Base-by-base conservation (phyloP, 2,888 invertebrate species). In the Ormyrus rosae region DNA sequence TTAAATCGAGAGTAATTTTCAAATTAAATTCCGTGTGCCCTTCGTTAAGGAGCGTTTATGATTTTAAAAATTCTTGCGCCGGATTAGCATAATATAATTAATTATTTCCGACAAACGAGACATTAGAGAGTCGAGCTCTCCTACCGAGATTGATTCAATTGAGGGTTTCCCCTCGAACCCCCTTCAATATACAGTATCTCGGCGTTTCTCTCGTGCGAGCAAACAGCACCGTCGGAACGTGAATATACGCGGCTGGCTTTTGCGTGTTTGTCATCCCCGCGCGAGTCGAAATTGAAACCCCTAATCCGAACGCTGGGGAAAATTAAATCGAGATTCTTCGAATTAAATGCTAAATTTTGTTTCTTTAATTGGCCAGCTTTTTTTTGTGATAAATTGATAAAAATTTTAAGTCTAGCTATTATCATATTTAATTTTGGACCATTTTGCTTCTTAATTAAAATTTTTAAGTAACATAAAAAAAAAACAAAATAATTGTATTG, bases 201-300 rank as follows among this genome's bases (percentile, higher is more conserved):
- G n/a, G 19, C 19, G 13, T 61, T 10, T 60, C 50, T 64, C 56
- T 61, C 53, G 45, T 51, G 46, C 60, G 50, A 48, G 9, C 60
- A 64, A 56, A 68, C 84, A 83, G 84, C 85, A 84, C 84, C 82
- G 82, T 77, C 83, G 77, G 78, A 77, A 70, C 63, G 67, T n/a
- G 55, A 48, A 65, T 77, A 83, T 81, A 85, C 84, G 84, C 84
- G 84, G 85, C 86, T 56, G 19, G n/a, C 58, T 60, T 72, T 86
- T 85, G 86, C 86, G 85, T 86, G 85, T 85, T 86, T 86, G 87
- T 86, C 85, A 87, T 87, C 84, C 86, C 86, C 88, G 86, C 88
- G 87, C 87, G 83, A 85, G 88, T 87, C 86, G 86, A 87, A 87
- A 87, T 86, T 51, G 9, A 51, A 56, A 6, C 7, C 45, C 51